Evolutionary conservation across 2,888 invertebrate species (phyloP), one percentile per base, ranked within the genome.

Genomic region (Cetonia aurata): DNA sequence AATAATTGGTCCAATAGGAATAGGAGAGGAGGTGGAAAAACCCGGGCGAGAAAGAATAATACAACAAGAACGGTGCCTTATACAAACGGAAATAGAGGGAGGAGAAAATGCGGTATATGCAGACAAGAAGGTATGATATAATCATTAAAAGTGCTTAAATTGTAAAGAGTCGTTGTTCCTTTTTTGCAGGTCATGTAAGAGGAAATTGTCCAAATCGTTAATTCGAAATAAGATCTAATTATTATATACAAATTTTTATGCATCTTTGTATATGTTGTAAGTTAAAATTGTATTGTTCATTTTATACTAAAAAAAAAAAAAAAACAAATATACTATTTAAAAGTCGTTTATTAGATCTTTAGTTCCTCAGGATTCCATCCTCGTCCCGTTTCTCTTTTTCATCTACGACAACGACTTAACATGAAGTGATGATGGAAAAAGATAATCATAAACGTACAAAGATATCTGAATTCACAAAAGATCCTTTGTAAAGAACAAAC

Each of bases 71-170:
- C 76, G 4, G 75, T 77, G 17, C 80, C 79, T 37, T 76, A 76
- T 68, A 75, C 74, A 17, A 75, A 75, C 72, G 76, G 75, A 50
- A 69, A 78, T 1, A 79, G 84, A 44, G 81, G 82, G 0, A 85
- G 85, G 59, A 86, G 93, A 70, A 91, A 89, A 79, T 95, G 95
- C 82, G 89, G 93, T 0, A 78, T 88, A 57, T 96, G 96, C 82
- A 89, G 91, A 8, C 87, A 90, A 78, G 91, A 92, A 85, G 96
- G 89, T 89, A 80, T 41, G 12, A n/a, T 13, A n/a, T n/a, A 41
- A 13, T 37, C 1, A 10, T 33, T 1, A 33, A 9, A 15, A 25
- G 1, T 37, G 2, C 10, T 33, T 3, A 31, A 31, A 31, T 13
- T 12, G 17, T 13, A 17, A 25, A 41, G 19, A 31, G 48, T 41